Evolutionary conservation across 2,113 vertebrate species (phyloP), one percentile per base, ranked within the genome.

Genomic region (Cheirogaleus medius): DNA sequence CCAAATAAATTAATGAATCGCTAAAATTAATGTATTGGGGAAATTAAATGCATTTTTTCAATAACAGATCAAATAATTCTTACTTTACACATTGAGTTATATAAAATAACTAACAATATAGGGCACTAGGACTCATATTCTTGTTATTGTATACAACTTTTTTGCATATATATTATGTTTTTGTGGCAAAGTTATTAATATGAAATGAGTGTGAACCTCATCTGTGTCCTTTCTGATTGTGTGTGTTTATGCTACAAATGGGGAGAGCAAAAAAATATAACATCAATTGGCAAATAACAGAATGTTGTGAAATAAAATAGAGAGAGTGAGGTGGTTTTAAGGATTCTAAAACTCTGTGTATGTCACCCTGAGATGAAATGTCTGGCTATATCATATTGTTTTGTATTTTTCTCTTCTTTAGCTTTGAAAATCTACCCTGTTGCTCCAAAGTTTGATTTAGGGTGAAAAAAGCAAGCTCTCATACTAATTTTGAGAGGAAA

Each of bases 401-500:
- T 77, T 81, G 13, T 80, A 23, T 47, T 95, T 91, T 87, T 8
- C 89, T 54, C 12, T 63, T 89, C 6, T 71, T 82, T 76, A 76
- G 12, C 23, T 90, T 92, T 94, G 8, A 87, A 84, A 64, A 81
- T 80, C 7, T 74, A 81, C 34, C 7, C 25, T 68, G 2, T 63
- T 92, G 20, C 8, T 95, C 39, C 3, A 54, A 56, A 78, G 37
- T 94, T 92, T 94, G 74, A 60, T 88, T 94, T 54, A 14, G 44
- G 34, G 6, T 58, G 17, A 68, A 49, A 91, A 94, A 58, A 4
- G 17, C 23, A 96, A 93, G 17, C 32, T 52, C 23, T 94, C 47
- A 94, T 84, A 56, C 23, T 66, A 92, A 92, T 92, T 94, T 92
- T 84, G 63, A 86, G 37, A 95, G 83, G 54, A 47, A 97, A 95